Conservation (phyloP, 2,113 vertebrate species). For the Ahaetulla prasina region DNA sequence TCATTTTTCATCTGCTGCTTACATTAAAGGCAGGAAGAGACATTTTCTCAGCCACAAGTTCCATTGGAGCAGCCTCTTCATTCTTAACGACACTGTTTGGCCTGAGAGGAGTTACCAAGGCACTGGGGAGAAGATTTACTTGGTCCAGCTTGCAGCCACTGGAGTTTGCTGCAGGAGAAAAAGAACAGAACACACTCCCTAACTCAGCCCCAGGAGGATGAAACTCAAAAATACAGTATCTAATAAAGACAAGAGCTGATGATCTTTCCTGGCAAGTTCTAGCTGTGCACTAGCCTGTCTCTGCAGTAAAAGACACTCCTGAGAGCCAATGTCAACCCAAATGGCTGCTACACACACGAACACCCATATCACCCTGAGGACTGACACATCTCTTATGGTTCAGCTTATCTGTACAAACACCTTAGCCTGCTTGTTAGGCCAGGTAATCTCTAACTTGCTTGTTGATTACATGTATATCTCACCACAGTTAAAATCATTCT, state of each 20-base stretch:
- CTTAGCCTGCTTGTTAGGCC: neutral
- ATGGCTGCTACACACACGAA: neutral
- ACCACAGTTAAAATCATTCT: neutral
- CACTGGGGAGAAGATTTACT: conserved; percentile 75
- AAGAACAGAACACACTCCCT: conserved; percentile 11
- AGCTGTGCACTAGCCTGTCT: neutral
- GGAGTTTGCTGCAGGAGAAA: conserved; percentile 70
- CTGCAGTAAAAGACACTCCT: neutral
- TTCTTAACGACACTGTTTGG: conserved; percentile 84
- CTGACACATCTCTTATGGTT: neutral
- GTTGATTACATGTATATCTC: neutral
- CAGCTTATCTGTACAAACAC: neutral
- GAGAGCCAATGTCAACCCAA: neutral
- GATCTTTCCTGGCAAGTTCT: neutral
- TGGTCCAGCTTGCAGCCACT: conserved; percentile 79
- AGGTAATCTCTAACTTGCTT: neutral
- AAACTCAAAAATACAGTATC: neutral
- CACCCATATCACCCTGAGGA: neutral
- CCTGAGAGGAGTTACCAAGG: conserved; percentile 84
- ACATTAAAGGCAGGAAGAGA: conserved; percentile 80
- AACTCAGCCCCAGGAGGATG: neutral
- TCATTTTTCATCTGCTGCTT: conserved; percentile 9
- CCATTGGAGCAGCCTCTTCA: conserved; percentile 94
- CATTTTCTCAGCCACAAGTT: conserved; percentile 84
- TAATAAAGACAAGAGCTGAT: neutral